Evolutionary conservation across 53 echinoderm and acorn worm genomes (phyloP).

Genomic region (Holothuria leucospilota): DNA sequence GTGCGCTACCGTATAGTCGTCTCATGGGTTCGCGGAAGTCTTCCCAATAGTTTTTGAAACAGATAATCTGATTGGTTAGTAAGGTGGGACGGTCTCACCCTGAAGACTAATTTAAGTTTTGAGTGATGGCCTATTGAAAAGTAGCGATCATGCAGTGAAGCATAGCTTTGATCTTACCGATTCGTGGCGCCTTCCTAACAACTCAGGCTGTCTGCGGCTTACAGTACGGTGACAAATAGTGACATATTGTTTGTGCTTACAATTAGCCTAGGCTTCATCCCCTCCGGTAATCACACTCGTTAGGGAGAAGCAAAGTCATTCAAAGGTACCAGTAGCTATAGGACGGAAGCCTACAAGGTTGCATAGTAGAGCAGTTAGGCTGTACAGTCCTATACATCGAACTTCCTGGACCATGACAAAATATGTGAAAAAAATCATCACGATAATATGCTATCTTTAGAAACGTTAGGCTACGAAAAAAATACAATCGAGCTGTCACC

Average conservation of each 20-base stretch:
- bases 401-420: too few species aligned
- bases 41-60: too few species aligned
- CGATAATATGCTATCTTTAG: too few species aligned
- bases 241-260: constrained; percentile 99
- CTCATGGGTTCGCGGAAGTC: too few species aligned
- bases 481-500: too few species aligned
- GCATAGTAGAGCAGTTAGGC: too few species aligned
- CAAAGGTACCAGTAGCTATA: too few species aligned
- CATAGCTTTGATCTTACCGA: constrained; percentile 82
- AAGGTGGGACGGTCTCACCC: constrained; percentile 43
- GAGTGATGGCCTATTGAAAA: constrained; percentile 78
- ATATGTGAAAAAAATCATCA: too few species aligned
- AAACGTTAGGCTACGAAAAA: too few species aligned
- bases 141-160: constrained; percentile 58
- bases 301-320: constrained; percentile 7
- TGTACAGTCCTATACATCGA: too few species aligned
- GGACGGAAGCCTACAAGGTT: too few species aligned
- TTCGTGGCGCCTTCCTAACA: constrained; percentile 90
- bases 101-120: constrained; percentile 52
- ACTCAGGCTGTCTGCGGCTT: constrained; percentile 81
- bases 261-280: constrained; percentile 92
- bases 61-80: constrained; percentile 46
- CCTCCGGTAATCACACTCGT: constrained; percentile 40
- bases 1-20: too few species aligned
- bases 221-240: constrained; percentile 95